These are phyloP conservation scores for Leptodactylus fuscus DNA, from an alignment of 2,113 vertebrate species.

Conservation along the genomic window DNA sequence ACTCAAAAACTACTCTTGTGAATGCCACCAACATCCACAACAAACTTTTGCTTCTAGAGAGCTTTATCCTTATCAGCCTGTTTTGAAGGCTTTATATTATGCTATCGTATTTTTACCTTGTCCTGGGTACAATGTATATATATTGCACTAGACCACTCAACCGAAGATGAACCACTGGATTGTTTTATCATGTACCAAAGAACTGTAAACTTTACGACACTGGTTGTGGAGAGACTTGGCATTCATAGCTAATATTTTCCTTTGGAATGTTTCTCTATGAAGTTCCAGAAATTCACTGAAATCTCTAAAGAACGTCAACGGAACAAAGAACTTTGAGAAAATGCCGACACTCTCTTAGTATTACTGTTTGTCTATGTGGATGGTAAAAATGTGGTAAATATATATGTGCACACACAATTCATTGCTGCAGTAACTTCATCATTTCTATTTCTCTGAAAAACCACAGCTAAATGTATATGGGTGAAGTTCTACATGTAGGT, in stretches of 20 bases:
- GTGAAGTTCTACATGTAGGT: background rate
- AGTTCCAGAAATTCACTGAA: background rate
- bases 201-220: background rate
- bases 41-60: background rate
- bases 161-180: background rate
- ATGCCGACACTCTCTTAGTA: background rate
- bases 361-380: background rate
- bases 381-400: background rate
- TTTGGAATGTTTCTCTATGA: background rate
- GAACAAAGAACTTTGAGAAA: background rate
- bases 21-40: background rate
- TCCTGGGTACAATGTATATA: background rate
- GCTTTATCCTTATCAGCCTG: background rate
- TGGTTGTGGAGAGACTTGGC: background rate
- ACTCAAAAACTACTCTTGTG: background rate
- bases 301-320: background rate
- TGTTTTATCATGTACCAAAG: background rate
- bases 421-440: background rate
- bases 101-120: background rate
- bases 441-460: background rate
- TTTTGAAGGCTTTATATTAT: background rate
- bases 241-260: background rate
- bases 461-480: background rate
- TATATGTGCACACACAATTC: background rate
- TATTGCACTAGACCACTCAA: background rate